Evolutionary conservation across 2,113 vertebrate genomes (phyloP).

Genomic region (Pagrus major): DNA sequence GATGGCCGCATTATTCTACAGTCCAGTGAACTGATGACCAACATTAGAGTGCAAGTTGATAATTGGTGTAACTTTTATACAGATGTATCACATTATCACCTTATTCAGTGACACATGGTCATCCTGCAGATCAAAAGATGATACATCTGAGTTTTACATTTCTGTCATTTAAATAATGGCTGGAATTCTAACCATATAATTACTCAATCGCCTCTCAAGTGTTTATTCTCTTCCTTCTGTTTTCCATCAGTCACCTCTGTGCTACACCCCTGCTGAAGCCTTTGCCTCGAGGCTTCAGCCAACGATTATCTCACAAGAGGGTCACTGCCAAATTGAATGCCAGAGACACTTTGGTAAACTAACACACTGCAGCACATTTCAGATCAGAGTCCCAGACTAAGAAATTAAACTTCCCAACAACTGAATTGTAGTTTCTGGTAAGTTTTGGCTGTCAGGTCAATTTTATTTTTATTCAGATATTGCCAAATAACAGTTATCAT

Average conservation of each 20-base stretch:
- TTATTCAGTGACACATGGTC: background rate
- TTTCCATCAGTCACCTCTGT: constrained; percentile 16
- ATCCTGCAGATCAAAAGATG: background rate
- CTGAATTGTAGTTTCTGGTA: background rate
- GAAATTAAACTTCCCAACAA: background rate
- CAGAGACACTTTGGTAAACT: background rate
- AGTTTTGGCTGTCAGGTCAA: background rate
- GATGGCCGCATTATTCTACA: background rate
- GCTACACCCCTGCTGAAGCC: background rate
- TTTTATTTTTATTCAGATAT: too few species aligned
- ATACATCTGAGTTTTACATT: background rate
- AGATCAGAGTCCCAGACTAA: background rate
- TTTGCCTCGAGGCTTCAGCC: constrained; percentile 5
- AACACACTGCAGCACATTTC: background rate
- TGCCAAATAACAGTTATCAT: too few species aligned
- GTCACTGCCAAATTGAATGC: constrained; percentile 17
- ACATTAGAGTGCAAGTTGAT: background rate
- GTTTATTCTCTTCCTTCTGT: constrained; percentile 21
- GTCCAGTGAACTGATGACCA: background rate
- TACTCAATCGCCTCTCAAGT: background rate
- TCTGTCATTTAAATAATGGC: background rate
- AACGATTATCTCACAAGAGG: constrained; percentile 8
- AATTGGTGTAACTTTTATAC: background rate
- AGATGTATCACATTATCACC: background rate
- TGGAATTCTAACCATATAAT: background rate